Conservation (phyloP, 2,113 vertebrate species). For the Notarius lentiginosus region DNA sequence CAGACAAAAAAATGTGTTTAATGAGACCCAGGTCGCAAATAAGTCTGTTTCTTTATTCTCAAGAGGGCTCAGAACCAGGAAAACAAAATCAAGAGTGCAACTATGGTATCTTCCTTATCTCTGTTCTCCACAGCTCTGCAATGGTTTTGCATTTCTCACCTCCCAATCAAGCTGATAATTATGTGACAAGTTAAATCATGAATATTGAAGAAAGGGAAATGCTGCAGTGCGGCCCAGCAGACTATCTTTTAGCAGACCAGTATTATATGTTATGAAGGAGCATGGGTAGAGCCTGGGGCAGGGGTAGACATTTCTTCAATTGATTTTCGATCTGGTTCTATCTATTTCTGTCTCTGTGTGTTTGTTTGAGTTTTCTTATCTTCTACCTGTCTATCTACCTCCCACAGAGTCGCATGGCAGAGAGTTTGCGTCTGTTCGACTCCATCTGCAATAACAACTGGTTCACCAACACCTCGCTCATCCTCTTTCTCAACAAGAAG, state of each 20-base stretch:
- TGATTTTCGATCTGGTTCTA: neutral
- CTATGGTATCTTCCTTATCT: neutral
- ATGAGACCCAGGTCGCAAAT: neutral
- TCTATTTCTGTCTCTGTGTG: neutral
- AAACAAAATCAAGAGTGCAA: neutral
- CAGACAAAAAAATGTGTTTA: neutral
- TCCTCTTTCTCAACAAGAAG: slow-evolving; percentile 99
- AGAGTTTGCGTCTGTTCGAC: slow-evolving; percentile 97
- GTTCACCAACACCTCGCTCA: slow-evolving; percentile 99
- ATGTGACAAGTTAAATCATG: neutral
- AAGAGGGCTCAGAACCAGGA: neutral
- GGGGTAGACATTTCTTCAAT: neutral
- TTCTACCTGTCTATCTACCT: slow-evolving; percentile 16
- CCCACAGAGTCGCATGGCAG: slow-evolving; percentile 94
- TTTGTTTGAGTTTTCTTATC: neutral
- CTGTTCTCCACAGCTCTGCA: neutral
- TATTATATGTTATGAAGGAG: neutral
- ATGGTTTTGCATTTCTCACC: neutral
- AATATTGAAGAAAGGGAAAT: neutral
- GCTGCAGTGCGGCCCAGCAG: neutral
- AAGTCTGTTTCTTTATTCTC: neutral
- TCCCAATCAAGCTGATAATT: neutral
- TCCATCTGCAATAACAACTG: slow-evolving; percentile 99
- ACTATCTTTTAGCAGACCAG: neutral
- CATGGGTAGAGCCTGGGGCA: neutral